Evolutionary conservation across 2,113 vertebrate genomes (phyloP).

Genomic region (Sander vitreus): DNA sequence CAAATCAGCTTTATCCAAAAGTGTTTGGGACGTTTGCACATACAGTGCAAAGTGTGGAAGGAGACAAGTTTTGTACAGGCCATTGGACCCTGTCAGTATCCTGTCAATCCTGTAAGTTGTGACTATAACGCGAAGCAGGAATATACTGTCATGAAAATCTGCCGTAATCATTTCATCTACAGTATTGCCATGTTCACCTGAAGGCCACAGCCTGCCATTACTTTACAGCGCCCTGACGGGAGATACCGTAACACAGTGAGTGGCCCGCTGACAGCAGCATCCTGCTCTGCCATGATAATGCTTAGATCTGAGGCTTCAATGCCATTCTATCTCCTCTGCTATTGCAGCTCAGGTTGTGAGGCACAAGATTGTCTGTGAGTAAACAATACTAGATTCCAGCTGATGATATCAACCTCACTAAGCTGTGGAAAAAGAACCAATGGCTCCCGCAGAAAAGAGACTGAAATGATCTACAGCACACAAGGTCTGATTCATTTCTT

Average conservation of each 20-base stretch:
- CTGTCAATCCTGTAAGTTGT: constrained; percentile 44
- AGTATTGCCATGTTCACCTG: constrained; percentile 3
- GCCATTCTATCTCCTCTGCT: constrained; percentile 20
- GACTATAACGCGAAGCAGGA: constrained; percentile 16
- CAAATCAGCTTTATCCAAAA: background rate
- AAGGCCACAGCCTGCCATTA: background rate
- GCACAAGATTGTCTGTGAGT: background rate
- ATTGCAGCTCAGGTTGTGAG: constrained; percentile 6
- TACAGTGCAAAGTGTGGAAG: background rate
- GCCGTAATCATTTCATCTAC: constrained; percentile 29
- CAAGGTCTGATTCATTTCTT: background rate
- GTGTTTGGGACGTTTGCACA: background rate
- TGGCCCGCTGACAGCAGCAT: constrained; percentile 37
- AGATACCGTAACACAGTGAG: background rate
- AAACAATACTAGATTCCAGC: constrained; percentile 23
- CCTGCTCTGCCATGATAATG: constrained; percentile 51
- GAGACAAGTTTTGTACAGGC: background rate
- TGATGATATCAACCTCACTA: background rate
- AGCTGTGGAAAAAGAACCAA: background rate
- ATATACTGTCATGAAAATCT: background rate
- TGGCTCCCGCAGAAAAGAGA: background rate
- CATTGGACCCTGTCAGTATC: background rate
- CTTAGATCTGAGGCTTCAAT: constrained; percentile 23
- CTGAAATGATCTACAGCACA: background rate
- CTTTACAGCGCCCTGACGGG: background rate